A percentile compares a stretch with the other conserved stretches of the same genome.
Evolutionary conservation across 2,888 invertebrate species (phyloP).

Genomic region (Yponomeuta plumbellus): DNA sequence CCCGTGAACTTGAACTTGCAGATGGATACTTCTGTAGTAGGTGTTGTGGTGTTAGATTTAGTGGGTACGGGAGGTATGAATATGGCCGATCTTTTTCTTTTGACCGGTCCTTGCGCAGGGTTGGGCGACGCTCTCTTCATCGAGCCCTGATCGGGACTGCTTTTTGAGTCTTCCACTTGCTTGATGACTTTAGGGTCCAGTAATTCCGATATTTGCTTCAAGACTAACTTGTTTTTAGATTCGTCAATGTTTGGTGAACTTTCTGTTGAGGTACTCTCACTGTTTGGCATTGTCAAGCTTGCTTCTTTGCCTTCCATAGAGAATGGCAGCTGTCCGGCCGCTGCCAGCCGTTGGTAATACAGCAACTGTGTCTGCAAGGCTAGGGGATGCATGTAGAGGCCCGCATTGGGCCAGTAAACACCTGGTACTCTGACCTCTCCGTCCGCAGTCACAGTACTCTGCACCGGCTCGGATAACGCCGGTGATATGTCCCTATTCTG

Average conservation of each 20-base stretch:
- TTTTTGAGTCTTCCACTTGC: slow-evolving; percentile 49
- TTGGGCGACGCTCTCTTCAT: slow-evolving; percentile 66
- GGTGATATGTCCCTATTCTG: slow-evolving; percentile 48
- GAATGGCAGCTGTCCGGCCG: slow-evolving; percentile 63
- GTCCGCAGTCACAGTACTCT: slow-evolving; percentile 50
- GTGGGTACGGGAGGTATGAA: slow-evolving; percentile 89
- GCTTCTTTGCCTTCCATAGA: slow-evolving; percentile 51
- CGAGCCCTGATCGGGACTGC: slow-evolving; percentile 52
- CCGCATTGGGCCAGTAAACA: slow-evolving; percentile 83
- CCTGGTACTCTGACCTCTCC: slow-evolving; percentile 67
- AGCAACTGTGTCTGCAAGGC: slow-evolving; percentile 82
- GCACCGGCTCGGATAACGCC: slow-evolving; percentile 59
- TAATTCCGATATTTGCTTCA: slow-evolving; percentile 67
- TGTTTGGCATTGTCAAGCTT: slow-evolving; percentile 46
- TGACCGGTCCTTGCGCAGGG: slow-evolving; percentile 65
- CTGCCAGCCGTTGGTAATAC: slow-evolving; percentile 85
- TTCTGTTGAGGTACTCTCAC: slow-evolving; percentile 40
- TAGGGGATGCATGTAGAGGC: slow-evolving; percentile 84
- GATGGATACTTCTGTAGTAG: slow-evolving; percentile 90
- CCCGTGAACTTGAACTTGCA: slow-evolving; percentile 96
- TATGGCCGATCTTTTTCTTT: slow-evolving; percentile 87
- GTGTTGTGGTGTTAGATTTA: slow-evolving; percentile 82
- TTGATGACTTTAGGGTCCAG: slow-evolving; percentile 65
- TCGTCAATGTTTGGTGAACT: slow-evolving; percentile 62
- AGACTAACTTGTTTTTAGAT: slow-evolving; percentile 56